These are phyloP conservation scores for Drosophila sucinea DNA, from an alignment of 1,140 invertebrate species.

Conservation along the genomic window DNA sequence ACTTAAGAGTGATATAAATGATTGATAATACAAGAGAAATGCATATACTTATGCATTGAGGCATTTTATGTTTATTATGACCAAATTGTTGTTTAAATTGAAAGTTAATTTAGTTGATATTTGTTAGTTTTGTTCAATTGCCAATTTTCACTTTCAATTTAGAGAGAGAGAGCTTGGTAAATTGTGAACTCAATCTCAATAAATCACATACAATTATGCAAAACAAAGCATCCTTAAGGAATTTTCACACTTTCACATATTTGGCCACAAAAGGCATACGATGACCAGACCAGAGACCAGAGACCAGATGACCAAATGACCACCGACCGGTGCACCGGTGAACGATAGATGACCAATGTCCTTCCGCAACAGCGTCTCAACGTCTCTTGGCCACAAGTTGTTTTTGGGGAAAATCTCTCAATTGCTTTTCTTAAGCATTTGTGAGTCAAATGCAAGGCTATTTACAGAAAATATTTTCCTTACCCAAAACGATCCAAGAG, in stretches of 20 bases:
- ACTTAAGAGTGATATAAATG: no score
- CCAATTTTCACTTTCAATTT: conserved; percentile 51
- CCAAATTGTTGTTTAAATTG: no score
- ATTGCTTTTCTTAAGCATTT: conserved; percentile 73
- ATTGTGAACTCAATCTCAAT: conserved; percentile 67
- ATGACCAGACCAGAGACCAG: conserved; percentile 22
- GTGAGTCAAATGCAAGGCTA: conserved; percentile 57
- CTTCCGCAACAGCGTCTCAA: conserved; percentile 59
- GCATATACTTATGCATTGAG: no score
- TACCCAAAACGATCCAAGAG: conserved; percentile 31
- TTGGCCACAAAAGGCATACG: conserved; percentile 47
- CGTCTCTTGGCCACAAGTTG: conserved; percentile 58
- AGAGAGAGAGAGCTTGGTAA: neutral
- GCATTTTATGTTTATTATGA: no score
- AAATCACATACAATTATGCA: conserved; percentile 78
- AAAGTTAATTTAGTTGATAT: no score
- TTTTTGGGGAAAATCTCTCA: conserved; percentile 58
- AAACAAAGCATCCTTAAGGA: conserved; percentile 73
- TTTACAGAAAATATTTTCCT: conserved; percentile 79
- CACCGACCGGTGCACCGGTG: conserved; percentile 28
- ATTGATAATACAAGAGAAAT: no score
- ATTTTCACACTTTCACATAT: conserved; percentile 76
- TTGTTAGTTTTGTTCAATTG: conserved; percentile 14
- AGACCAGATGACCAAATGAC: conserved; percentile 22
- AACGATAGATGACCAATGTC: conserved; percentile 16